Base-by-base conservation (phyloP, 2,888 invertebrate genomes). In the Campaea margaritaria region DNA sequence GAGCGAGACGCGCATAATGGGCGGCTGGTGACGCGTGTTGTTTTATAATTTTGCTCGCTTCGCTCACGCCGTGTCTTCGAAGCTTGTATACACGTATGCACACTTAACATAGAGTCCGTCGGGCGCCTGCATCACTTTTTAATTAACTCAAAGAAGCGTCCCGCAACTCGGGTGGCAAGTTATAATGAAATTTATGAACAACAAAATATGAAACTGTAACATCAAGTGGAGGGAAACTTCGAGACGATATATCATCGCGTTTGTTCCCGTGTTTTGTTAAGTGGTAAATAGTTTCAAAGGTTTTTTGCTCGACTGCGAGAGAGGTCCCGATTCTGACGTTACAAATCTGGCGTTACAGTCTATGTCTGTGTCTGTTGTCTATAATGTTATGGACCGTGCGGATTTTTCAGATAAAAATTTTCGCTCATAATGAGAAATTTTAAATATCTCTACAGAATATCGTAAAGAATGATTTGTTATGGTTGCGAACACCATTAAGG, bases 101-200 rank as follows among this genome's bases (percentile, higher is more conserved):
- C 70, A 75, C 72, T 76, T 74, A n/a, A n/a, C n/a, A n/a, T n/a
- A 72, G 68, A 69, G 49, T 42, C 21, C 53, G 59, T 39, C 58
- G 53, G 67, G 53, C 63, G 68, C 68, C 66, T 61, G 64, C 72
- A 72, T 70, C 69, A 74, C 68, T 73, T 79, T 80, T 78, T 82
- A 81, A 82, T 82, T 82, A 78, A 78, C 76, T 75, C 70, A 70
- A 77, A 79, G 76, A 71, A 75, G 71, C 72, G 68, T 73, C 62
- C 21, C 62, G 45, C 56, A 55, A 52, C 62, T 64, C 62, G 68
- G 67, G 66, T 68, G 69, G 70, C 49, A 64, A 73, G 66, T 72
- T 79, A 66, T 79, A 81, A 83, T 80, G 65, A 78, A 82, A 80
- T 82, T 80, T 76, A 81, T 75, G 74, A 79, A 74, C 71, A 69